Evolutionary conservation across 2,113 vertebrate genomes (phyloP).

Genomic region (Balaeniceps rex): DNA sequence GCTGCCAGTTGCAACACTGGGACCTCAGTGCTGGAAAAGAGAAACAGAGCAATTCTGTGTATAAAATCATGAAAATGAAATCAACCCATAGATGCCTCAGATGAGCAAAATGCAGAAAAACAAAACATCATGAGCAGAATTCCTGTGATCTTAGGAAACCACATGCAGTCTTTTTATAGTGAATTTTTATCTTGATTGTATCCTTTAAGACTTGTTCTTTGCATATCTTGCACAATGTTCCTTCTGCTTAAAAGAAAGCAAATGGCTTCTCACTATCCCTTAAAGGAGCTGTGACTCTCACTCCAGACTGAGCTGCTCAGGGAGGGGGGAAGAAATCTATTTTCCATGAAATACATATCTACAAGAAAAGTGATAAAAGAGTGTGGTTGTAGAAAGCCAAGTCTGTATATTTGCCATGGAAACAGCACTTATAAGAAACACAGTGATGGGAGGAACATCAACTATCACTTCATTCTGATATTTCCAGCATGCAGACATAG

Average conservation of each 20-base stretch:
- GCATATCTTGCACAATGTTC: neutral
- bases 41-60: neutral
- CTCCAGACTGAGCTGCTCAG: neutral
- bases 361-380: neutral
- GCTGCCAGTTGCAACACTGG: neutral
- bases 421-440: constrained; percentile 31
- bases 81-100: neutral
- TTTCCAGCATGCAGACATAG: neutral
- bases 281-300: neutral
- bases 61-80: neutral
- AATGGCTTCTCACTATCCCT: neutral
- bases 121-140: neutral
- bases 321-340: neutral
- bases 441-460: neutral
- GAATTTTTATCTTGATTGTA: neutral
- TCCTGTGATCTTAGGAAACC: neutral
- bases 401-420: constrained; percentile 41
- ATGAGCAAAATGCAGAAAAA: neutral
- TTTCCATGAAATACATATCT: neutral
- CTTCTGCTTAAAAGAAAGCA: neutral
- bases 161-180: neutral
- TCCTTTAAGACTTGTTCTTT: neutral
- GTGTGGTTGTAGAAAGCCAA: neutral
- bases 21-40: neutral
- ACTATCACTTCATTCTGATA: neutral